Percentiles rank a stretch among this genome's conserved stretches.
phyloP scores from a whole-genome alignment of 2,113 vertebrate species.

The Herpetotheres cachinnans region DNA sequence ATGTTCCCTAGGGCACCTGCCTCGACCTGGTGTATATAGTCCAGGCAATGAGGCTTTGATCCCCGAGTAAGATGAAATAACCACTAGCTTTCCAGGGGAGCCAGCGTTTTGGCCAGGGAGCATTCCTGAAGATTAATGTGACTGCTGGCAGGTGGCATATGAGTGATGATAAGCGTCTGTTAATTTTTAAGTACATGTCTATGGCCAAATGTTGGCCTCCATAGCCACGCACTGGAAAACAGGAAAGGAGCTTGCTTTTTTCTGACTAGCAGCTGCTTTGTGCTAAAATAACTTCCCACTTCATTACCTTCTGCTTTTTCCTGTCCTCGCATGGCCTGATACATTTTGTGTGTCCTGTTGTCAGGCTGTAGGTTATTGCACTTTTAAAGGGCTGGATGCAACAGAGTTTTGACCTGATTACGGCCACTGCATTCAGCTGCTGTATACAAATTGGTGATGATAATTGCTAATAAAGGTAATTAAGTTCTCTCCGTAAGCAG shows the following conservation, averaged over 20 bases:
- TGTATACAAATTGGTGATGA: neutral
- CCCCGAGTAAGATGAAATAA: neutral
- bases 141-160: neutral
- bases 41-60: neutral
- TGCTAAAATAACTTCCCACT: neutral
- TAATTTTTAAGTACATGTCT: neutral
- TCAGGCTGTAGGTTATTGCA: neutral
- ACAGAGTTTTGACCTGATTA: neutral
- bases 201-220: neutral
- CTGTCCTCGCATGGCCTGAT: neutral
- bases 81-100: neutral
- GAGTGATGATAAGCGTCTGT: neutral
- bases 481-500: neutral
- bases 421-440: neutral
- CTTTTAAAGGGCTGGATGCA: neutral
- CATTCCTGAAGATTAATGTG: neutral
- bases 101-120: neutral
- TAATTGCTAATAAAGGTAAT: conserved; percentile 1
- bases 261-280: neutral
- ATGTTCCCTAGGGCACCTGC: neutral
- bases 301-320: neutral
- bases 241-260: neutral
- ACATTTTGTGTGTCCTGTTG: neutral
- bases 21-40: neutral
- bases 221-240: neutral